Percentiles rank a stretch among this genome's conserved stretches.
These are phyloP conservation scores for Eutolmus rufibarbis DNA, from an alignment of 2,888 invertebrate species.

Conservation along the genomic window DNA sequence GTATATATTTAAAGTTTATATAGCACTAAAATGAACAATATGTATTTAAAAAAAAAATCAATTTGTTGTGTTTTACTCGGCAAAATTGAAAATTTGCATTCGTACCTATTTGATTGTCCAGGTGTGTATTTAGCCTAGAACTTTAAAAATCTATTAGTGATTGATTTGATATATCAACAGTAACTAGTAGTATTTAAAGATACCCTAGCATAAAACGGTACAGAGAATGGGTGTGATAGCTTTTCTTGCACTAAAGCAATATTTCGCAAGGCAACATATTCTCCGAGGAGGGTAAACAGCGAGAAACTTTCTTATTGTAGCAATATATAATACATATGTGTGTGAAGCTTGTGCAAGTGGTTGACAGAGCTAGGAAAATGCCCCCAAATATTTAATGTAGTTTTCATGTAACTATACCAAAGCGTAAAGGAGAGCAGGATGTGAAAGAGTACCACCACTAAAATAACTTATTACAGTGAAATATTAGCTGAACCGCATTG, in stretches of 20 bases:
- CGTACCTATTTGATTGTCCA: too few species aligned
- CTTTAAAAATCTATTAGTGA: too few species aligned
- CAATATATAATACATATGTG: background rate
- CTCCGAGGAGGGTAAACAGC: background rate
- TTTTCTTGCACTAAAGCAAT: background rate
- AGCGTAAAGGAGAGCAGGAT: conserved; percentile 11
- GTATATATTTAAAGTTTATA: too few species aligned
- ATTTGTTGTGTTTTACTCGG: too few species aligned
- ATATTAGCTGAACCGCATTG: background rate
- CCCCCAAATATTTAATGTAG: conserved; percentile 42
- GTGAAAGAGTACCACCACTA: background rate
- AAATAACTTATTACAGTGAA: background rate
- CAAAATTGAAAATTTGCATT: too few species aligned
- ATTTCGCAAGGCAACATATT: background rate
- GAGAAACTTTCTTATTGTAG: background rate
- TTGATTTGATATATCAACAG: background rate
- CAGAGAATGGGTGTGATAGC: background rate
- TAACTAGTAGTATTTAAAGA: background rate
- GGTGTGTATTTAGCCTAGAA: too few species aligned
- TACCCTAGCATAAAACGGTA: background rate
- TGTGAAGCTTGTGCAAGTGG: background rate
- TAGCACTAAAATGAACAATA: too few species aligned
- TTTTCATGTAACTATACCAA: conserved; percentile 46
- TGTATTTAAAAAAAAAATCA: too few species aligned
- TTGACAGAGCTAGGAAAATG: background rate